Conservation (phyloP, 1,140 invertebrate genomes). For the Linepithema humile region DNA sequence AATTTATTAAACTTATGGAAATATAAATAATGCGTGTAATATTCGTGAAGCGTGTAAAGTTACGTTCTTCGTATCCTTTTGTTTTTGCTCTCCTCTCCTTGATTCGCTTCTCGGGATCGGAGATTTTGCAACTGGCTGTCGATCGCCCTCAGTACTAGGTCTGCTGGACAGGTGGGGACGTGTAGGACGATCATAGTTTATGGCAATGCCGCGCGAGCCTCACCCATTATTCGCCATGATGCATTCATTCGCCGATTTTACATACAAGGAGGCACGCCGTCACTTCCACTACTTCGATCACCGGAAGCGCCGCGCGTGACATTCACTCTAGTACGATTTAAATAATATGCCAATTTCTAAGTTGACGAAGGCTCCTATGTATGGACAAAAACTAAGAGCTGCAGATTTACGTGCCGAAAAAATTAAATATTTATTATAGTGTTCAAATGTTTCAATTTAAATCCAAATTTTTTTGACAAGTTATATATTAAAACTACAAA, state of each 20-base stretch:
- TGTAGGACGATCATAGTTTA: slow-evolving; percentile 82
- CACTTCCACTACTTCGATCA: slow-evolving; percentile 30
- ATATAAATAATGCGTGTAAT: not conserved
- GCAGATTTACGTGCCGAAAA: not conserved
- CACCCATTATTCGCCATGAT: slow-evolving; percentile 77
- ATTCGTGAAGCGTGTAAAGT: not conserved
- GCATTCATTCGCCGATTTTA: slow-evolving; percentile 73
- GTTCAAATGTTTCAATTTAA: too few relatives aligned
- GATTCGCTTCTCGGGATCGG: slow-evolving; percentile 32
- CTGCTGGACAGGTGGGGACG: slow-evolving; percentile 80
- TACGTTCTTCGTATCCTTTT: not conserved
- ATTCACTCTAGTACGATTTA: not conserved
- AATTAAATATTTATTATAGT: too few relatives aligned
- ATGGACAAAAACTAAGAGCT: too few relatives aligned
- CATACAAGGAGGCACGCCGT: slow-evolving; percentile 59
- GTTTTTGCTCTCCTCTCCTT: not conserved
- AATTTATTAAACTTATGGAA: too few relatives aligned
- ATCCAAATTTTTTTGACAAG: too few relatives aligned
- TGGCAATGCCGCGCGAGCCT: slow-evolving; percentile 77
- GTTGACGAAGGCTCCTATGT: too few relatives aligned
- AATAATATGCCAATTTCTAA: not conserved
- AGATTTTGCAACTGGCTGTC: slow-evolving; percentile 77
- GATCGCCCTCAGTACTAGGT: slow-evolving; percentile 62
- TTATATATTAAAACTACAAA: too few relatives aligned
- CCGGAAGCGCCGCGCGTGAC: slow-evolving; percentile 34